Evolutionary conservation across 1,140 invertebrate species (phyloP).

Genomic region (Platyura marginata): DNA sequence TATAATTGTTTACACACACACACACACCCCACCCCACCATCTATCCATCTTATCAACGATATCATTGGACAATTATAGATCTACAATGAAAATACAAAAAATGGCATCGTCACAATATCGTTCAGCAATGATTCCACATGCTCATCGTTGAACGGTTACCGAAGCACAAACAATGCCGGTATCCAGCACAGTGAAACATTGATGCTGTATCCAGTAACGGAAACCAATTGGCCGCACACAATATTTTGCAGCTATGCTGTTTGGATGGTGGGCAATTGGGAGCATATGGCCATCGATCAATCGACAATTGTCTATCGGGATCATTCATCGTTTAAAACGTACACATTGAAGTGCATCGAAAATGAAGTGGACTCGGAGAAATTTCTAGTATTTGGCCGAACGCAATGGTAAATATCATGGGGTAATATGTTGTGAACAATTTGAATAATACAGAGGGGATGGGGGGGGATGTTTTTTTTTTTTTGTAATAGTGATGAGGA

Average conservation of each 20-base stretch:
- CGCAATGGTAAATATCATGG: slow-evolving; percentile 28
- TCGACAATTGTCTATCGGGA: slow-evolving; percentile 43
- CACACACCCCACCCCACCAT: not conserved
- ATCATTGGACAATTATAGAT: slow-evolving; percentile 25
- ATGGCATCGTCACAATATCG: slow-evolving; percentile 37
- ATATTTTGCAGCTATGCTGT: slow-evolving; percentile 33
- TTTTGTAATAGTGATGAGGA: slow-evolving; percentile 29
- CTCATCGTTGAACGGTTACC: slow-evolving; percentile 35
- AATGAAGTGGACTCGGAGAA: not conserved
- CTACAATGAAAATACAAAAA: slow-evolving; percentile 33
- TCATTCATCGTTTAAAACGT: slow-evolving; percentile 41
- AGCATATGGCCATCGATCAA: slow-evolving; percentile 37
- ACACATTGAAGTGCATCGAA: slow-evolving; percentile 37
- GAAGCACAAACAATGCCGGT: slow-evolving; percentile 17
- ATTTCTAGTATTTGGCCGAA: slow-evolving; percentile 26
- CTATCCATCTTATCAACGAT: not conserved
- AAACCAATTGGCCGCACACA: slow-evolving; percentile 4
- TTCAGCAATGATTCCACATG: slow-evolving; percentile 54
- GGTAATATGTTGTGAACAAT: not conserved
- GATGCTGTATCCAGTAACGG: slow-evolving; percentile 14
- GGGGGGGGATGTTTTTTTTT: slow-evolving; percentile 8
- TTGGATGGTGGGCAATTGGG: slow-evolving; percentile 47
- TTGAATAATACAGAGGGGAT: not conserved
- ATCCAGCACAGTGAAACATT: slow-evolving; percentile 20
- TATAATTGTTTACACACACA: not conserved